phyloP scores from a whole-genome alignment of 2,888 invertebrate genomes.

The Ophioninae sp. region DNA sequence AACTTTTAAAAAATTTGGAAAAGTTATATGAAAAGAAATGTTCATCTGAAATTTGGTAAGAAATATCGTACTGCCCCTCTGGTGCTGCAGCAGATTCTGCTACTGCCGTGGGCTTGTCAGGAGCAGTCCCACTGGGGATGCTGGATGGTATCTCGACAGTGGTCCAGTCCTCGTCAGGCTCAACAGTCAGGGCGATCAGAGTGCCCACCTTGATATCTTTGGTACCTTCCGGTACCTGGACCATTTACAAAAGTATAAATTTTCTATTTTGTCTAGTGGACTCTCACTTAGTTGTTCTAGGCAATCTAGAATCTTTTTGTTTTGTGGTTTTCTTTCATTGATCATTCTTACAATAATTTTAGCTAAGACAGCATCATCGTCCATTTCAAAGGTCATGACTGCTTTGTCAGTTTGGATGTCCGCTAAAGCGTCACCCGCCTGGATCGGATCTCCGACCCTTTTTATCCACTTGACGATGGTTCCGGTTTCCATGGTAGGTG shows the following conservation, averaged over 20 bases:
- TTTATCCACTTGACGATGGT: conserved; percentile 84
- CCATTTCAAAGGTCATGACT: conserved; percentile 84
- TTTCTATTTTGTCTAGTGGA: not conserved
- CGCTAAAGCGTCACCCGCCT: conserved; percentile 84
- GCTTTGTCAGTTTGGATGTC: conserved; percentile 87
- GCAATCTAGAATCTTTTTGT: not conserved
- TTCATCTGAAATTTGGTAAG: not conserved
- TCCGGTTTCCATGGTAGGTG: conserved; percentile 85
- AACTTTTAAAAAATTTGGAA: not conserved
- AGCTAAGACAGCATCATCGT: conserved; percentile 85
- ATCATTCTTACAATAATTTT: conserved; percentile 83
- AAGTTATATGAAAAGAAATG: not conserved
- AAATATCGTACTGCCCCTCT: conserved; percentile 74
- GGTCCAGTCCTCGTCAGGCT: conserved; percentile 85
- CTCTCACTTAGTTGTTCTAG: not conserved
- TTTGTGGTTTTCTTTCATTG: not conserved
- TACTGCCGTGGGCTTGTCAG: conserved; percentile 47
- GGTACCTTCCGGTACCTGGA: conserved; percentile 82
- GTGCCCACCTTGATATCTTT: conserved; percentile 83
- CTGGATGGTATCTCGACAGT: conserved; percentile 79
- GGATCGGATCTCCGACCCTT: conserved; percentile 83
- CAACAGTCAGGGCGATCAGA: conserved; percentile 85
- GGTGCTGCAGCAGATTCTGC: conserved; percentile 68
- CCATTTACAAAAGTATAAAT: not conserved
- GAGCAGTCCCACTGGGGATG: not conserved